Conservation (phyloP, 35 echinoderm and acorn worm genomes). For the Lytechinus pictus region DNA sequence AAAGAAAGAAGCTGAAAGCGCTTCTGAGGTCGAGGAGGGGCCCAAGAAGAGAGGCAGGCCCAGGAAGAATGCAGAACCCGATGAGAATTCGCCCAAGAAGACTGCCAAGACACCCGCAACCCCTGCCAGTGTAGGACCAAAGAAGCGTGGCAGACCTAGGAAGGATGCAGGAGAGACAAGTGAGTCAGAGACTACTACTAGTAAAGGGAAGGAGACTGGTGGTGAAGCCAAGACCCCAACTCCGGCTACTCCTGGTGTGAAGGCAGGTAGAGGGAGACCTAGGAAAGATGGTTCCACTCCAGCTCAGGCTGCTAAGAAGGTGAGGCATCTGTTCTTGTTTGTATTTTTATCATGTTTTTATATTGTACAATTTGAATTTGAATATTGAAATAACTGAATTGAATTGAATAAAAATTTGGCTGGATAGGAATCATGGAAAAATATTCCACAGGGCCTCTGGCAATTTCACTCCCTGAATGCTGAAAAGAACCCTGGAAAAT, state of each 20-base stretch:
- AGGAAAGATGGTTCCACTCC: not conserved
- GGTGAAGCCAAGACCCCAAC: not conserved
- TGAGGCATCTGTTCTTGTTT: not conserved
- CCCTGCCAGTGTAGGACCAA: not conserved
- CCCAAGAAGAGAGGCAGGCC: constrained; percentile 19
- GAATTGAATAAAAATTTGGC: not conserved
- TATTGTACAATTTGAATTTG: too few relatives aligned
- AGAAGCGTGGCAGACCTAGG: not conserved
- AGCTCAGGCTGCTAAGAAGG: not conserved
- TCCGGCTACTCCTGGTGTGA: not conserved
- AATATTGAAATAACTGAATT: too few relatives aligned
- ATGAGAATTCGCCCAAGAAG: not conserved
- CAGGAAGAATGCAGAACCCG: not conserved
- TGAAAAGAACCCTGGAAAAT: too few relatives aligned
- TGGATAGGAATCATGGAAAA: not conserved
- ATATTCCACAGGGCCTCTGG: too few relatives aligned
- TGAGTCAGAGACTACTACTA: not conserved
- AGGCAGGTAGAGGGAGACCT: not conserved
- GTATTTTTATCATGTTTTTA: too few relatives aligned
- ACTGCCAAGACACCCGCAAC: not conserved
- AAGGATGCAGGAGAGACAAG: not conserved
- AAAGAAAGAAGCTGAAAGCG: not conserved
- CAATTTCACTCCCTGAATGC: too few relatives aligned
- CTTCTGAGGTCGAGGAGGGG: not conserved
- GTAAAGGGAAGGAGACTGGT: not conserved